phyloP scores from a whole-genome alignment of 2,797 vertebrate genomes.

The Arremon aurantiirostris region DNA sequence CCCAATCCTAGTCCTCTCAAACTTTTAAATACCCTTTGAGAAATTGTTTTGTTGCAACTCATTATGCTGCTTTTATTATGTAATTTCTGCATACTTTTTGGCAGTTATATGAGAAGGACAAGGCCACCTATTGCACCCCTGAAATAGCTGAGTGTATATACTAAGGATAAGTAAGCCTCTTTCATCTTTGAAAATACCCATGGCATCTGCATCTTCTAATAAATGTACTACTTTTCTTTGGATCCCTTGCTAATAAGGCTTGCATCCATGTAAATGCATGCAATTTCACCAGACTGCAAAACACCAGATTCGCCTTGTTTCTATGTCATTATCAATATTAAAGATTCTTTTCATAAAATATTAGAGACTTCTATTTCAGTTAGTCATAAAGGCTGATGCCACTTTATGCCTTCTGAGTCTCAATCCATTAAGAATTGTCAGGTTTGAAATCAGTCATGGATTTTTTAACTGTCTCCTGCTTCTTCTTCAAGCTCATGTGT shows the following conservation, averaged over 20 bases:
- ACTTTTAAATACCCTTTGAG: constrained; percentile 38
- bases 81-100: constrained; percentile 37
- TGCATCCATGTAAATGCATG: neutral
- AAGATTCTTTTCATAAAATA: neutral
- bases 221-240: neutral
- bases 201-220: constrained; percentile 4
- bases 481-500: constrained; percentile 29
- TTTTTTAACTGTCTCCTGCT: constrained; percentile 44
- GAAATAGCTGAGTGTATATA: constrained; percentile 8
- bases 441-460: constrained; percentile 19
- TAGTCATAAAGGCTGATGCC: neutral
- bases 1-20: neutral
- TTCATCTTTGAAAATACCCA: constrained; percentile 2
- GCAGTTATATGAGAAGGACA: neutral
- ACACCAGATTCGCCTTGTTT: neutral
- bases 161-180: neutral
- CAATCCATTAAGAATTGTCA: neutral
- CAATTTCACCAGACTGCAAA: neutral
- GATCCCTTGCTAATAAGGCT: constrained; percentile 10
- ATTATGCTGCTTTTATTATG: neutral
- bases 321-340: neutral
- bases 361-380: neutral
- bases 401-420: neutral
- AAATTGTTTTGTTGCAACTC: constrained; percentile 41
- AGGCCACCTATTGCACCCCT: neutral